Percentiles rank a stretch among this genome's conserved stretches.
phyloP scores from a whole-genome alignment of 2,113 vertebrate genomes.

The Smithornis capensis region DNA sequence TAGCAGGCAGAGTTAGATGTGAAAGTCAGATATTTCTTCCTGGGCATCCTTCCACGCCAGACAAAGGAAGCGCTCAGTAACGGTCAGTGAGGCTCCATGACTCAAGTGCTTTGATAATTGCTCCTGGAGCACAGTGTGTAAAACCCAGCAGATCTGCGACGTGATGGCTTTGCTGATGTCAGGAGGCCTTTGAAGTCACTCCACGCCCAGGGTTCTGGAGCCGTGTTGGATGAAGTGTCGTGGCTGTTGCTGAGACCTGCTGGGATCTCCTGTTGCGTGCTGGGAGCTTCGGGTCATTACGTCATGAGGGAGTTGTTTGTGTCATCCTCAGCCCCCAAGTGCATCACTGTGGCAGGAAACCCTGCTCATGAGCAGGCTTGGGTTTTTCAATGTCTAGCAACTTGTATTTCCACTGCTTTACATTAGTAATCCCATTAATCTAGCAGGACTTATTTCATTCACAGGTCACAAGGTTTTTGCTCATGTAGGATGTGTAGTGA shows the following conservation, averaged over 20 bases:
- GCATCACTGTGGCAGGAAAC: slow-evolving; percentile 57
- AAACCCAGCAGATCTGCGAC: background rate
- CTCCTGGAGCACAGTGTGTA: background rate
- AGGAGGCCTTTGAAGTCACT: slow-evolving; percentile 55
- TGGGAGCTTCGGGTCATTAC: background rate
- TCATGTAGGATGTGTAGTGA: background rate
- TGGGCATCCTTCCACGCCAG: slow-evolving; percentile 37
- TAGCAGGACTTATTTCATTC: background rate
- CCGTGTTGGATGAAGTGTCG: background rate
- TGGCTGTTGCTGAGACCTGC: slow-evolving; percentile 17
- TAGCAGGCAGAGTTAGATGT: background rate
- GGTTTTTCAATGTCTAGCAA: background rate
- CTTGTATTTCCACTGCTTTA: background rate
- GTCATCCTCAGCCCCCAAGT: background rate
- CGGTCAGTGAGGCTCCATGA: slow-evolving; percentile 49
- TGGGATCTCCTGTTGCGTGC: background rate
- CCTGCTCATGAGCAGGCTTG: slow-evolving; percentile 34
- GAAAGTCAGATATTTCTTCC: slow-evolving; percentile 18
- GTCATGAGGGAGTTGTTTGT: slow-evolving; percentile 39
- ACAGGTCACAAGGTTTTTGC: background rate
- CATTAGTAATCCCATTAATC: background rate
- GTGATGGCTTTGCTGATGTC: slow-evolving; percentile 1
- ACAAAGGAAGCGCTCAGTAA: slow-evolving; percentile 63
- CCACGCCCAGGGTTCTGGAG: background rate
- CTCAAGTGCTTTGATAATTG: slow-evolving; percentile 28